Conservation (phyloP, 2,888 invertebrate genomes). For the Calliscelio sp. region DNA sequence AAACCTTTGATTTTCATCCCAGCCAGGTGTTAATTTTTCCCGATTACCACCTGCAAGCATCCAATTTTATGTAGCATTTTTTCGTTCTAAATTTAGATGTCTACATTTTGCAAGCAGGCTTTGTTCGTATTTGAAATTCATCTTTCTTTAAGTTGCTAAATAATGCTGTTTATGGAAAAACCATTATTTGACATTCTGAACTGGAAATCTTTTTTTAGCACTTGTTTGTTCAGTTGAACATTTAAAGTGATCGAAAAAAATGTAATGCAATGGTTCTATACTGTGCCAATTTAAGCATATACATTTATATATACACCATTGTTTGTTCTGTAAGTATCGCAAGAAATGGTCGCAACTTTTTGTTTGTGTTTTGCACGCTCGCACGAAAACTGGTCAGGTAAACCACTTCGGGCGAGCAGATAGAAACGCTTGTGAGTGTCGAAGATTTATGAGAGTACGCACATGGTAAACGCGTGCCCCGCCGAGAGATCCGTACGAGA, state of each 20-base stretch:
- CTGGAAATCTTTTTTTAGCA: too few species aligned
- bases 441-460: constrained; percentile 67
- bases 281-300: too few species aligned
- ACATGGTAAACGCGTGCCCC: constrained; percentile 79
- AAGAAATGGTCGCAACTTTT: constrained; percentile 43
- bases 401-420: constrained; percentile 63
- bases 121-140: too few species aligned
- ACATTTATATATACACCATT: too few species aligned
- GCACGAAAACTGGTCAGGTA: constrained; percentile 65
- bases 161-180: too few species aligned
- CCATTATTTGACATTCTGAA: too few species aligned
- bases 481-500: constrained; percentile 74
- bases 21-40: constrained; percentile 66
- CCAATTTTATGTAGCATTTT: constrained; percentile 41
- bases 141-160: too few species aligned
- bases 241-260: too few species aligned
- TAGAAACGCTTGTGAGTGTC: constrained; percentile 57
- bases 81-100: constrained; percentile 9
- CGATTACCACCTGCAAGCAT: constrained; percentile 30
- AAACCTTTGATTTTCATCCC: constrained; percentile 54
- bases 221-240: too few species aligned
- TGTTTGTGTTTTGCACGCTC: constrained; percentile 27
- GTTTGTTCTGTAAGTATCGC: neutral
- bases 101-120: too few species aligned
- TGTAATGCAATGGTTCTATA: too few species aligned